Percentiles rank a stretch among this genome's conserved stretches.
Evolutionary conservation across 2,888 invertebrate species (phyloP).

Genomic region (Dione juno): DNA sequence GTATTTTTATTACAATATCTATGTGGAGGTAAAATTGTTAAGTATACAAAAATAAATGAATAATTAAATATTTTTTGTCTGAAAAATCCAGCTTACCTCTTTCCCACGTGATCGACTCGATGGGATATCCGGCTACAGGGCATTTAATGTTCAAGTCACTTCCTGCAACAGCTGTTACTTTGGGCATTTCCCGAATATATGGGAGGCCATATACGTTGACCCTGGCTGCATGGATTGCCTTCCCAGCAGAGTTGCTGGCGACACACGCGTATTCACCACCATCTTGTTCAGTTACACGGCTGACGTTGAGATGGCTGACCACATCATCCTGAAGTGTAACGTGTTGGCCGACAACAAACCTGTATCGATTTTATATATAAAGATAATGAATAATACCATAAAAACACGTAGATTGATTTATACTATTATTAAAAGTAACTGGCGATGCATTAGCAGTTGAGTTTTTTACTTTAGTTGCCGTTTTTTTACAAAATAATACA

Average conservation of each 20-base stretch:
- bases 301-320: conserved; percentile 95
- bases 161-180: conserved; percentile 93
- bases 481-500: too few species aligned
- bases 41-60: not conserved
- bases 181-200: conserved; percentile 93
- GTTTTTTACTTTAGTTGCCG: too few species aligned
- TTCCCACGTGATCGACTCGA: conserved; percentile 94
- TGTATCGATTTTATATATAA: conserved; percentile 53
- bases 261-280: conserved; percentile 95
- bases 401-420: too few species aligned
- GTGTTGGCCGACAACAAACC: conserved; percentile 95
- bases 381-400: not conserved
- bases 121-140: conserved; percentile 95
- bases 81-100: conserved; percentile 85
- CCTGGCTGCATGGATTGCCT: conserved; percentile 91
- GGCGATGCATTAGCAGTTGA: too few species aligned
- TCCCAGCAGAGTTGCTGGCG: conserved; percentile 92
- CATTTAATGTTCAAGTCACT: conserved; percentile 93
- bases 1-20: not conserved
- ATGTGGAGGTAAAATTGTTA: not conserved
- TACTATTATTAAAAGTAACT: too few species aligned
- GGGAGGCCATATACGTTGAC: conserved; percentile 95
- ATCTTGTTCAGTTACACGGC: conserved; percentile 93
- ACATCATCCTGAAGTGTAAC: conserved; percentile 96
- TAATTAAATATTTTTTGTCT: too few species aligned